Base-by-base conservation (phyloP, 2,797 vertebrate species). In the Falco peregrinus region DNA sequence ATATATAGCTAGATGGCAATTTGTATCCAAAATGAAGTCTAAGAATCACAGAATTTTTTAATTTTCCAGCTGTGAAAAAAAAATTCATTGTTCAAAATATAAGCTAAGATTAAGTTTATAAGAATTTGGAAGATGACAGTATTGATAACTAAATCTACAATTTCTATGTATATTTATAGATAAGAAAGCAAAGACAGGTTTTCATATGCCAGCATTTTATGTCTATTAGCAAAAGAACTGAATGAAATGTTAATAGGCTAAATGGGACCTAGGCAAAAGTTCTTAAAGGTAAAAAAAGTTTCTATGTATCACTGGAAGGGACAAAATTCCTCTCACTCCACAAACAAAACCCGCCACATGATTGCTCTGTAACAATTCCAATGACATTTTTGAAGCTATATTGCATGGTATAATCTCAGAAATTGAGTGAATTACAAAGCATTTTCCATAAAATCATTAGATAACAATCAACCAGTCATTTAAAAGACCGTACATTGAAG, bases 11-110 rank as follows among this genome's bases (percentile, higher is more conserved):
- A 89, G 69, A 70, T 41, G 82, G 51, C 54, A 85, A 61, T 80
- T 88, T 96, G 79, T 48, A 92, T 95, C 13, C 60, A 83, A 97
- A 97, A 93, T 83, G 25, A 14, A 81, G 22, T 21, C 63, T 92
- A n/a, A 89, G 79, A 79, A 64, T 59, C 74, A 89, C 15, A 43
- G 57, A 53, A 71, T 94, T 84, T 82, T 93, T 31, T 67, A 51
- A 37, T 74, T 50, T n/a, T 79, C 71, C 8, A 56, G 10, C 7
- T 81, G 47, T 43, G 22, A 21, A 56, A 91, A 61, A 29, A 2
- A 11, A 16, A 73, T 61, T 65, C 10, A 21, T 68, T 84, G 0
- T 7, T 68, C 39, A 59, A 61, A 94, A 92, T 54, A 61, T 80
- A 87, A 64, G 11, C 11, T 78, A 50, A 83, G 22, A 41, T 39